Base-by-base conservation (phyloP, 1,140 invertebrate genomes). In the Hestina assimilis region DNA sequence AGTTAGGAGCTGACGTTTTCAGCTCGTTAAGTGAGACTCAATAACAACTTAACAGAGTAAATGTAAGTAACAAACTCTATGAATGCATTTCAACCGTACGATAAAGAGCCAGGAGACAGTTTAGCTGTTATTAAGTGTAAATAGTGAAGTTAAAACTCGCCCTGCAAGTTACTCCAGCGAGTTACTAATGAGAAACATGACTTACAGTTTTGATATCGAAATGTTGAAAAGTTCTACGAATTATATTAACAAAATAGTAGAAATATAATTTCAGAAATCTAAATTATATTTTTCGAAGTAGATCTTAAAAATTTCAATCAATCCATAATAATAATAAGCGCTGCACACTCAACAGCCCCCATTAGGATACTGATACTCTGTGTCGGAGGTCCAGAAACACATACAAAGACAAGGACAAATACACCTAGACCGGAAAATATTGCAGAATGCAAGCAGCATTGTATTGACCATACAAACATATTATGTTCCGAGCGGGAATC, bases 61-160 rank as follows among this genome's bases (percentile, higher is more conserved):
- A 59, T 23, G 47, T 48, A 40, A 59, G 17, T 56, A 41, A 26
- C 56, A 52, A 59, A 59, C 56, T 52, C 40, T 42, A 52, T 59
- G 47, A 59, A 59, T 59, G 47, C 56, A 52, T 59, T 46, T 42
- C 47, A 40, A 45, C 19, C 56, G 41, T 29, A 23, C 53, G 45
- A 64, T 64, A 59, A 61, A 52, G 51, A 54, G 43, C 38, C 45
- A 42, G 29, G 31, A 58, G 47, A 58, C 24, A 58, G 15, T 58
- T 50, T 41, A 57, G 52, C 50, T 35, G 51, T 59, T 63, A 59
- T 63, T 63, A 63, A 59, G 31, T 59, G 61, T 63, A 63, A 63
- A 63, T 63, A 55, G 26, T 55, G 45, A 43, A 51, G 33, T 56
- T 60, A 55, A 56, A 59, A 59, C 57, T 64, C 48, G 41, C 41